phyloP scores from a whole-genome alignment of 2,113 vertebrate genomes.

The Scytalopus superciliaris region DNA sequence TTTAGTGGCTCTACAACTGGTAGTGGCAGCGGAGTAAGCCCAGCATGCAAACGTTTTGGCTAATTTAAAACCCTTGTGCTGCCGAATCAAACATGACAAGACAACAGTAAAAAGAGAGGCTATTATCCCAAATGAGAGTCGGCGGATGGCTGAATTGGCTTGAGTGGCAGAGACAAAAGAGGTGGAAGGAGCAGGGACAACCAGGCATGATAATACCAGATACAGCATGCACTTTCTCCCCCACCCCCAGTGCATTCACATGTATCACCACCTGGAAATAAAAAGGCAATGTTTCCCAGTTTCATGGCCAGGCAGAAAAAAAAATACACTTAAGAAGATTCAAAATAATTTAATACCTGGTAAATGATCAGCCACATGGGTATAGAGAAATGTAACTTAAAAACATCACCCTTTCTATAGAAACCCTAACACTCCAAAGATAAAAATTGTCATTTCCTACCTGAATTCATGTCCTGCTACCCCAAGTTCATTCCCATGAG shows the following conservation, averaged over 20 bases:
- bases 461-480: background rate
- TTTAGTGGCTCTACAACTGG: conserved; percentile 51
- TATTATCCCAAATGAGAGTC: conserved; percentile 76
- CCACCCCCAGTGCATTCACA: background rate
- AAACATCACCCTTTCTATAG: background rate
- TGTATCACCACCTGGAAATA: background rate
- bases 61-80: conserved; percentile 79
- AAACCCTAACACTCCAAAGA: background rate
- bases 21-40: conserved; percentile 56
- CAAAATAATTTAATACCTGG: background rate
- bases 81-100: conserved; percentile 78
- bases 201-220: conserved; percentile 45
- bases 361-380: background rate
- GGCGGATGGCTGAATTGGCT: conserved; percentile 64
- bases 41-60: conserved; percentile 73
- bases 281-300: background rate
- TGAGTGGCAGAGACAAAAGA: conserved; percentile 73
- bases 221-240: background rate
- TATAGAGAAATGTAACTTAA: background rate
- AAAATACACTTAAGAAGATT: background rate
- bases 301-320: background rate
- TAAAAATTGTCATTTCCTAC: background rate
- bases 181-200: conserved; percentile 39
- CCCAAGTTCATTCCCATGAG: background rate
- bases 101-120: conserved; percentile 72